These are phyloP conservation scores for Dryas iulia DNA, from an alignment of 1,140 invertebrate genomes.

Conservation along the genomic window DNA sequence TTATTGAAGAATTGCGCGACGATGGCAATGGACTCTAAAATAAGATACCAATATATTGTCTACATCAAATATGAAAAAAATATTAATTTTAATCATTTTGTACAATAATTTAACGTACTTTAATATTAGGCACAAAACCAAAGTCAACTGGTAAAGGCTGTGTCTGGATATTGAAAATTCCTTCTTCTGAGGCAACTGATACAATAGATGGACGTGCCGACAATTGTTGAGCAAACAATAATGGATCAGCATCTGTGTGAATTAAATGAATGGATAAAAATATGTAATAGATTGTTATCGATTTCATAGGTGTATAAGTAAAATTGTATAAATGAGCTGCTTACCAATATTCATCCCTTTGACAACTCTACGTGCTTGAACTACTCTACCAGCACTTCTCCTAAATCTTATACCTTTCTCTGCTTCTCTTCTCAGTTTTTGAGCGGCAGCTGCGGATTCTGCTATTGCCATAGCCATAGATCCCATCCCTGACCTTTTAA, in stretches of 20 bases:
- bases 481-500: slow-evolving; percentile 72
- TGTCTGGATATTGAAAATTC: slow-evolving; percentile 59
- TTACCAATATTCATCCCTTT: slow-evolving; percentile 75
- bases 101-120: slow-evolving; percentile 45
- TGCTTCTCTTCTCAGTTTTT: slow-evolving; percentile 66
- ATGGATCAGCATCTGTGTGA: slow-evolving; percentile 62
- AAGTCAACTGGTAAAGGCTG: slow-evolving; percentile 67
- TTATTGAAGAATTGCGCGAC: slow-evolving; percentile 60
- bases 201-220: slow-evolving; percentile 72
- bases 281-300: neutral
- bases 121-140: slow-evolving; percentile 64
- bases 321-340: neutral
- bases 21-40: slow-evolving; percentile 60
- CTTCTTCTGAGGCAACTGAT: slow-evolving; percentile 72
- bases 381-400: slow-evolving; percentile 66
- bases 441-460: slow-evolving; percentile 66
- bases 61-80: no score
- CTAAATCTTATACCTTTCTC: slow-evolving; percentile 73
- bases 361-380: slow-evolving; percentile 67
- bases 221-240: slow-evolving; percentile 67
- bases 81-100: neutral
- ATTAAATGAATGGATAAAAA: slow-evolving; percentile 7
- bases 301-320: no score
- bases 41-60: no score
- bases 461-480: slow-evolving; percentile 65